Conservation (phyloP, 2,888 invertebrate species). For the Matsumyia berberina region DNA sequence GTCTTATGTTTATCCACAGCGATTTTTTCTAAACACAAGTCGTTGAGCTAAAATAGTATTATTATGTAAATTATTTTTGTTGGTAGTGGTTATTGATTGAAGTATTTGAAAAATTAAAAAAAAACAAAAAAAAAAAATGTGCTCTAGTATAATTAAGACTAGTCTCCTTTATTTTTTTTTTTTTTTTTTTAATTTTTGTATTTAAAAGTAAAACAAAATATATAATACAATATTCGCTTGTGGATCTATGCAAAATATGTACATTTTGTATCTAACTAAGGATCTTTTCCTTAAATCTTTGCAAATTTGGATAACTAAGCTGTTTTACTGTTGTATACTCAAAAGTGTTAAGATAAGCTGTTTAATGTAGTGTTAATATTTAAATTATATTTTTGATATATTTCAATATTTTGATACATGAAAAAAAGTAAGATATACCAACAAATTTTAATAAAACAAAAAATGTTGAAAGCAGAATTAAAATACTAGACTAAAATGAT, state of each 20-base stretch:
- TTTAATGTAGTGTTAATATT: conserved; percentile 76
- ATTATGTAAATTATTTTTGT: conserved; percentile 29
- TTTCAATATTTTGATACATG: conserved; percentile 76
- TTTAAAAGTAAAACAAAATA: conserved; percentile 31
- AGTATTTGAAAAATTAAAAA: conserved; percentile 30
- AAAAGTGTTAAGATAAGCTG: conserved; percentile 74
- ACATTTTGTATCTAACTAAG: conserved; percentile 62
- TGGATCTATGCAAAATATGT: conserved; percentile 60
- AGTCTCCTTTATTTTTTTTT: conserved; percentile 52
- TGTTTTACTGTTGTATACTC: conserved; percentile 76
- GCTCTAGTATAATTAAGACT: conserved; percentile 67
- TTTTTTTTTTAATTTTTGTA: conserved; percentile 48
- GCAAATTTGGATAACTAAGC: conserved; percentile 68
- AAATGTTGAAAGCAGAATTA: conserved; percentile 65
- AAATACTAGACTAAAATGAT: conserved; percentile 66
- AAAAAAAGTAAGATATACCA: conserved; percentile 72
- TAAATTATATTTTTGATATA: conserved; percentile 77
- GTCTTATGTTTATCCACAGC: conserved; percentile 5
- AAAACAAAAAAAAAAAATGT: conserved; percentile 29
- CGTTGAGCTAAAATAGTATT: neutral
- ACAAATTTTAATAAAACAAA: conserved; percentile 66
- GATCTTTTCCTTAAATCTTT: conserved; percentile 67
- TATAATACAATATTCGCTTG: conserved; percentile 46
- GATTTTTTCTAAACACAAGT: neutral
- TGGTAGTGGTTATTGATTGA: conserved; percentile 32